phyloP scores from a whole-genome alignment of 1,140 invertebrate genomes.

The Brachionus manjavacas region DNA sequence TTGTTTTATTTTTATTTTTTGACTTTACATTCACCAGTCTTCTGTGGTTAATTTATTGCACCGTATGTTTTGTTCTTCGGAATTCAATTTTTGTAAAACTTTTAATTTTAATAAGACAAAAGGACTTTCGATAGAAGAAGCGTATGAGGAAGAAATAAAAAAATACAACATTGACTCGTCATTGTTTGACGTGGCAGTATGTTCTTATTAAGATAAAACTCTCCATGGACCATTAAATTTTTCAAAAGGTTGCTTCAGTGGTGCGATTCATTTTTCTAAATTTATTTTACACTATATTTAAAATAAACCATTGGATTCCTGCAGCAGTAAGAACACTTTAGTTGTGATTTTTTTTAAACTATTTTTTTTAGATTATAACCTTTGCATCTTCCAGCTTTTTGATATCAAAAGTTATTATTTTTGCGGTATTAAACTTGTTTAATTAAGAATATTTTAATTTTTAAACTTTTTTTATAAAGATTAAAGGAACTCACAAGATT shows the following conservation, averaged over 20 bases:
- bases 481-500: constrained; percentile 30
- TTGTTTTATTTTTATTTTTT: constrained; percentile 26
- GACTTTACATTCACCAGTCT: constrained; percentile 26
- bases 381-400: constrained; percentile 31
- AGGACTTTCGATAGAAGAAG: constrained; percentile 11
- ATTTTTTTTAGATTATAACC: neutral
- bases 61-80: neutral
- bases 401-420: constrained; percentile 34
- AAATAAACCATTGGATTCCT: neutral
- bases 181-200: constrained; percentile 30
- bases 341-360: neutral
- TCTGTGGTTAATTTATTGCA: constrained; percentile 25
- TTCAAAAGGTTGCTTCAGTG: neutral
- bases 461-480: neutral
- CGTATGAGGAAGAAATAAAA: constrained; percentile 7
- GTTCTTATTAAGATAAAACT: neutral
- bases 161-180: constrained; percentile 31
- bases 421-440: neutral
- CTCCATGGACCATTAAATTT: neutral
- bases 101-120: neutral
- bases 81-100: neutral
- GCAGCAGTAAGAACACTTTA: neutral
- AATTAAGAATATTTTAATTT: neutral
- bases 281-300: neutral
- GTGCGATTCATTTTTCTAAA: neutral